Percentiles rank a stretch among this genome's conserved stretches.
Conservation (phyloP, 2,113 vertebrate species). For the Tupaia chinensis region DNA sequence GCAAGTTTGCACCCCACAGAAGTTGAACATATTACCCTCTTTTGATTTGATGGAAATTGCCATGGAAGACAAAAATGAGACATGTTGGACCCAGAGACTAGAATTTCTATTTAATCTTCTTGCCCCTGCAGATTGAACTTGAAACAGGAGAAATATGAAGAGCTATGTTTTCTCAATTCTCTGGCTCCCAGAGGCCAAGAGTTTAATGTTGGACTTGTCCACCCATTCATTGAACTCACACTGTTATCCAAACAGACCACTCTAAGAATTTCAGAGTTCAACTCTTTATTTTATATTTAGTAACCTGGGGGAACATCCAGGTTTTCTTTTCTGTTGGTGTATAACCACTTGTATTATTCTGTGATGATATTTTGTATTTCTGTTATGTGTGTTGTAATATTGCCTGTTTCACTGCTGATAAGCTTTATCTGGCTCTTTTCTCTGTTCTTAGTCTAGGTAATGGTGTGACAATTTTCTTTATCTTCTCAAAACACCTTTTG, state of each 20-base stretch:
- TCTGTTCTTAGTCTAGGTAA: no score
- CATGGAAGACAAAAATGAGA: not conserved
- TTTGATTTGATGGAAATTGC: slow-evolving; percentile 11
- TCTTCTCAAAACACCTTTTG: no score
- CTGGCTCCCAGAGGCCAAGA: not conserved
- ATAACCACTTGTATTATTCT: no score
- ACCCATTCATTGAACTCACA: slow-evolving; percentile 27
- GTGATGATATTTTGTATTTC: no score
- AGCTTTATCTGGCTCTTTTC: no score
- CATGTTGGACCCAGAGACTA: not conserved
- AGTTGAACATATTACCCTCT: slow-evolving; percentile 65
- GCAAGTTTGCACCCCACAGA: not conserved
- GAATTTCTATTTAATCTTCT: slow-evolving; percentile 54
- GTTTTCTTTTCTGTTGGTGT: no score
- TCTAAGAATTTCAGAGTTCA: slow-evolving; percentile 29
- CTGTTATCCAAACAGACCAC: slow-evolving; percentile 47
- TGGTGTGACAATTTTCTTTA: no score
- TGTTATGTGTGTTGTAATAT: no score
- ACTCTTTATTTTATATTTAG: slow-evolving; percentile 66
- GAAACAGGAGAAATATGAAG: slow-evolving; percentile 12
- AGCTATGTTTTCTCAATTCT: slow-evolving; percentile 28
- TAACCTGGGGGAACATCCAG: slow-evolving; percentile 24
- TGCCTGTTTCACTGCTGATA: no score
- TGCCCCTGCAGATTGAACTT: slow-evolving; percentile 33
- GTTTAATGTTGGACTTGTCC: slow-evolving; percentile 24